Conservation (phyloP, 2,113 vertebrate species). For the Antechinus flavipes region DNA sequence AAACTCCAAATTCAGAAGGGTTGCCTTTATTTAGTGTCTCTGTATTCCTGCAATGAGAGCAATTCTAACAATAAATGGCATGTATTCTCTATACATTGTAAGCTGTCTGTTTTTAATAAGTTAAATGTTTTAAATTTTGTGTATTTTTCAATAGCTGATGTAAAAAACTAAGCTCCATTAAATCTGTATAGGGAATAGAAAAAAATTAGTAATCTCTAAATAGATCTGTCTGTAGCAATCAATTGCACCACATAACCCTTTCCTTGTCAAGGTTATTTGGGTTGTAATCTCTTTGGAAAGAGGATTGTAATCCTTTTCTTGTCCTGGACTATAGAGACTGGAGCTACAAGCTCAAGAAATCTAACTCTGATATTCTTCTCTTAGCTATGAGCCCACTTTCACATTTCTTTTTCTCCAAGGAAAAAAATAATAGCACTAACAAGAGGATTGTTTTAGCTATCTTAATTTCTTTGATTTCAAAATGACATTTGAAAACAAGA, state of each 20-base stretch:
- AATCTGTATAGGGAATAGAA: constrained; percentile 20
- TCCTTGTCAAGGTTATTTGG: constrained; percentile 42
- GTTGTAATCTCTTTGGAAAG: background rate
- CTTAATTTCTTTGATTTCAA: constrained; percentile 76
- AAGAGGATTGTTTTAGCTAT: constrained; percentile 59
- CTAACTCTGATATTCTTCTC: background rate
- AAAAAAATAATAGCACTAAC: constrained; percentile 35
- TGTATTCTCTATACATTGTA: constrained; percentile 10
- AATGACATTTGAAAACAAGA: constrained; percentile 77
- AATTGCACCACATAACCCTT: constrained; percentile 20
- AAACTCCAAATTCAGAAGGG: constrained; percentile 17
- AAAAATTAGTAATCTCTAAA: constrained; percentile 19
- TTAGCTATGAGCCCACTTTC: constrained; percentile 27
- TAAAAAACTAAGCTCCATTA: constrained; percentile 57
- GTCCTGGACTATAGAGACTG: background rate
- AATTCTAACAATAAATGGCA: constrained; percentile 19
- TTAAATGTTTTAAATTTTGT: constrained; percentile 60
- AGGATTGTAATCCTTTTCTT: constrained; percentile 41
- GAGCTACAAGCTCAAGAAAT: constrained; percentile 27
- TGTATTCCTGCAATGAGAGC: background rate
- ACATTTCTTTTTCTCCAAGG: constrained; percentile 9
- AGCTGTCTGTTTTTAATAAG: constrained; percentile 62
- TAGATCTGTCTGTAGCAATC: constrained; percentile 10
- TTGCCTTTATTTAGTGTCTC: background rate
- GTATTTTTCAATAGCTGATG: constrained; percentile 54